These are phyloP conservation scores for Akabosia matsudoensis DNA, from an alignment of 1,140 invertebrate species.

Conservation along the genomic window DNA sequence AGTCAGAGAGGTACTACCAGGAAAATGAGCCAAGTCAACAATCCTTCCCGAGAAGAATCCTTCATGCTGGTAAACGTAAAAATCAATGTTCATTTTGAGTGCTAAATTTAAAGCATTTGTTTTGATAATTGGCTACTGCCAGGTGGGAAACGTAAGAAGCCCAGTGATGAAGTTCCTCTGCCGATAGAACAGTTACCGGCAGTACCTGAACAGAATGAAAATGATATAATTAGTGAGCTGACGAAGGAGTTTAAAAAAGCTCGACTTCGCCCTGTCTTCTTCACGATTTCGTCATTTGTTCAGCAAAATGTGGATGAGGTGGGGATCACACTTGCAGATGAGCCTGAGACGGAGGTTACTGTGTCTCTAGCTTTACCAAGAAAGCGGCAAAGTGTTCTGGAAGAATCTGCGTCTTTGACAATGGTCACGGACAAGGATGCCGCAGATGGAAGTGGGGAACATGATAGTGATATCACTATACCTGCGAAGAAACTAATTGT, in stretches of 20 bases:
- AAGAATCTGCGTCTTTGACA: too few relatives aligned
- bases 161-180: not conserved
- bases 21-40: not conserved
- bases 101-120: too few relatives aligned
- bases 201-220: slow-evolving; percentile 14
- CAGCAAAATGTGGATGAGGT: slow-evolving; percentile 18
- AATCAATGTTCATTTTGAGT: too few relatives aligned
- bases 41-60: too few relatives aligned
- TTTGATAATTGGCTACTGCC: too few relatives aligned
- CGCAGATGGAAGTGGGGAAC: too few relatives aligned
- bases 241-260: slow-evolving; percentile 16
- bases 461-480: too few relatives aligned
- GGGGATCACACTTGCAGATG: not conserved
- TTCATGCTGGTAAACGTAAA: too few relatives aligned
- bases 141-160: not conserved
- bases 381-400: not conserved
- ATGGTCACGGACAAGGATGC: too few relatives aligned
- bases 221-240: slow-evolving; percentile 14
- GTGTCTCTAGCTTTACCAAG: not conserved
- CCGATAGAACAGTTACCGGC: not conserved
- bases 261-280: slow-evolving; percentile 21
- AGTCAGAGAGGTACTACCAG: not conserved
- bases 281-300: slow-evolving; percentile 21
- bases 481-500: too few relatives aligned
- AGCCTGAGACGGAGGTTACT: not conserved